Evolutionary conservation across 2,888 invertebrate genomes (phyloP).

Genomic region (Rapana venosa): DNA sequence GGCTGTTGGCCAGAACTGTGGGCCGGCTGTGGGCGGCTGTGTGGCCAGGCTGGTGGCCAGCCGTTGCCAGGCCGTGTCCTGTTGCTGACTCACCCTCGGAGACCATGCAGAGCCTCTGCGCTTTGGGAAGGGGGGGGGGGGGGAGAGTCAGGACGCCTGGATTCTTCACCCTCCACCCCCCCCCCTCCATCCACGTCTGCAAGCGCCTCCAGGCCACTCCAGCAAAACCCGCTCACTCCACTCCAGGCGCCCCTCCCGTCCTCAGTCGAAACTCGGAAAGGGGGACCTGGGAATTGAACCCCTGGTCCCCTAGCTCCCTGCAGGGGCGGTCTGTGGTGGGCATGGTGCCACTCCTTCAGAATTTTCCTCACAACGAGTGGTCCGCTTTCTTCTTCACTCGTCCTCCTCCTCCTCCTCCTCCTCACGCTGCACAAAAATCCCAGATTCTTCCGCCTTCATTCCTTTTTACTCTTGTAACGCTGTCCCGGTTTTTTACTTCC

Average conservation of each 20-base stretch:
- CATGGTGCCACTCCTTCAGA: conserved; percentile 12
- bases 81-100: too few relatives aligned
- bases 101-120: not conserved
- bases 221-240: not conserved
- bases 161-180: not conserved
- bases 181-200: not conserved
- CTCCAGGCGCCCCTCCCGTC: not conserved
- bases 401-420: not conserved
- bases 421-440: not conserved
- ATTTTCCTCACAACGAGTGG: conserved; percentile 39
- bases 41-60: too few relatives aligned
- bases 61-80: too few relatives aligned
- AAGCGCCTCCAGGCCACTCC: conserved; percentile 6
- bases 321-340: not conserved
- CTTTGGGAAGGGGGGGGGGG: not conserved
- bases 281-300: not conserved
- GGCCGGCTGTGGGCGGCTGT: not conserved
- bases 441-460: not conserved
- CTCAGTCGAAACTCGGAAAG: not conserved
- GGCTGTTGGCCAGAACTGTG: too few relatives aligned
- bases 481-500: not conserved
- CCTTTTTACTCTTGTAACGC: not conserved
- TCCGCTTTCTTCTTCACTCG: conserved; percentile 31
- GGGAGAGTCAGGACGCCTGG: not conserved
- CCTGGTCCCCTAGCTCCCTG: not conserved